phyloP scores from a whole-genome alignment of 1,140 invertebrate genomes.

The Cydia pomonella region DNA sequence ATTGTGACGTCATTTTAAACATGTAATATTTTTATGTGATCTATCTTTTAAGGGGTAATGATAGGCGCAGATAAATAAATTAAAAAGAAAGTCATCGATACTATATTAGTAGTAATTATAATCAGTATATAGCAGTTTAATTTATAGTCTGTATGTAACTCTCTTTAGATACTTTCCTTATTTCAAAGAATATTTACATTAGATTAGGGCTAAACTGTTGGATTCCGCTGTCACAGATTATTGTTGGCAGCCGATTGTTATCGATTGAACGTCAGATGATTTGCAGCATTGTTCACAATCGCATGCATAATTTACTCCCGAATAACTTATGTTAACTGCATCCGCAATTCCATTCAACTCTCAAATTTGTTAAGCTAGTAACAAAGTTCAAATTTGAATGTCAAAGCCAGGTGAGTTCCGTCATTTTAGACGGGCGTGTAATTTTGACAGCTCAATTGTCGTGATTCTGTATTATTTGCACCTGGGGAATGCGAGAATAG shows the following conservation, averaged over 20 bases:
- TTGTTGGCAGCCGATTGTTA: conserved; percentile 19
- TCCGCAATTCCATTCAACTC: not conserved
- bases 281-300: conserved; percentile 9
- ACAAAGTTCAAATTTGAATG: conserved; percentile 6
- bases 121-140: too few species aligned
- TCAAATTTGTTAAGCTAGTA: not conserved
- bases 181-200: not conserved
- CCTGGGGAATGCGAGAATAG: conserved; percentile 16
- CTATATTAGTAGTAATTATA: too few species aligned
- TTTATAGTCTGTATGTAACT: too few species aligned
- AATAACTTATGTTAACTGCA: not conserved
- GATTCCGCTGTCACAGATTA: not conserved
- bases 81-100: too few species aligned
- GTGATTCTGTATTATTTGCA: conserved; percentile 30
- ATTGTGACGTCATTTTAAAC: not conserved
- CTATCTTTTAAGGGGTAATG: not conserved
- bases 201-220: not conserved
- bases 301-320: not conserved
- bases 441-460: conserved; percentile 72
- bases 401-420: not conserved
- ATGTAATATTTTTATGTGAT: not conserved
- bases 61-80: too few species aligned
- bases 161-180: too few species aligned
- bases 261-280: conserved; percentile 12
- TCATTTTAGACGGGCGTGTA: conserved; percentile 32